Percentiles rank a stretch among this genome's conserved stretches.
Evolutionary conservation across 2,113 vertebrate genomes (phyloP).

Genomic region (Seriola quinqueradiata): DNA sequence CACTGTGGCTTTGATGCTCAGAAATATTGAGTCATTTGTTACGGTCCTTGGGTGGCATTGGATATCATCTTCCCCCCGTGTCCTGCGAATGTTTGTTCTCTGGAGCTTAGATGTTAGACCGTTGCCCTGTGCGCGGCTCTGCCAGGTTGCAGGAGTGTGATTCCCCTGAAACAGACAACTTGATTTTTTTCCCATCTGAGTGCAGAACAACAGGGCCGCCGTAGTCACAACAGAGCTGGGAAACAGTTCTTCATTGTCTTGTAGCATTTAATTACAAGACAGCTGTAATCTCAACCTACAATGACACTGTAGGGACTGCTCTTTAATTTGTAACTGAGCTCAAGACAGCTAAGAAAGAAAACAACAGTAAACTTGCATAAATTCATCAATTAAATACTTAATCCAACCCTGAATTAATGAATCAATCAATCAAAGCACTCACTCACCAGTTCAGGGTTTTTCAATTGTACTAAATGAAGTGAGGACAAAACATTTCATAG

Average conservation of each 20-base stretch:
- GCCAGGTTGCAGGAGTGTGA: conserved; percentile 49
- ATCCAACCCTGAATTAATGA: background rate
- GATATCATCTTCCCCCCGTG: conserved; percentile 57
- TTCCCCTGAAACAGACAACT: conserved; percentile 45
- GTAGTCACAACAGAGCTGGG: conserved; percentile 60
- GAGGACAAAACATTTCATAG: too few species aligned
- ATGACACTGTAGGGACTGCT: background rate
- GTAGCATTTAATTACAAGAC: conserved; percentile 1
- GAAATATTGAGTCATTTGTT: conserved; percentile 77
- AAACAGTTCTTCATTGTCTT: conserved; percentile 42
- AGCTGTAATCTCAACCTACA: conserved; percentile 5
- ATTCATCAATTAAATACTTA: background rate
- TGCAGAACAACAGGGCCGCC: conserved; percentile 56
- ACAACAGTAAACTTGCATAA: background rate
- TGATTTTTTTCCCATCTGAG: conserved; percentile 49
- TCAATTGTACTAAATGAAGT: too few species aligned
- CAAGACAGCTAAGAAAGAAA: background rate
- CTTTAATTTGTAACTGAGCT: conserved; percentile 1
- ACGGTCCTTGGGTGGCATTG: conserved; percentile 71
- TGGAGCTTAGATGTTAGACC: conserved; percentile 27
- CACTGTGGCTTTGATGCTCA: conserved; percentile 70
- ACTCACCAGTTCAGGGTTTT: too few species aligned
- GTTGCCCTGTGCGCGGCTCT: conserved; percentile 29
- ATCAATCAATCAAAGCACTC: too few species aligned
- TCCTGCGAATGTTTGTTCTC: conserved; percentile 46